Evolutionary conservation across 2,113 vertebrate species (phyloP).

Genomic region (Morone saxatilis): DNA sequence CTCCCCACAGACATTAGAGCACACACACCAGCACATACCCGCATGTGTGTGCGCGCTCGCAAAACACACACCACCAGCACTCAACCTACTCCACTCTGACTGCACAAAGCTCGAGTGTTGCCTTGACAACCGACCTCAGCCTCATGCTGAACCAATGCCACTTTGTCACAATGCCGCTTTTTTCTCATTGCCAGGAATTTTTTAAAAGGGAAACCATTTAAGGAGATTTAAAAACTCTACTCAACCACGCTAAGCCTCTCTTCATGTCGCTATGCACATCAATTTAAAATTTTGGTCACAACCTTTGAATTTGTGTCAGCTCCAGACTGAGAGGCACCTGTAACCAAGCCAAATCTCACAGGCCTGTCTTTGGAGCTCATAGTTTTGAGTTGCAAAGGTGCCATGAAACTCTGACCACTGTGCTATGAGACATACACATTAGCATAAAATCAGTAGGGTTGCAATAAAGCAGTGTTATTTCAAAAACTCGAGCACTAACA

Average conservation of each 20-base stretch:
- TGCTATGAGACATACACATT: not conserved
- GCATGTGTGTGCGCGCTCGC: not conserved
- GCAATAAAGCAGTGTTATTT: constrained; percentile 25
- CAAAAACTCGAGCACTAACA: constrained; percentile 33
- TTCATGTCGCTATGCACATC: constrained; percentile 23
- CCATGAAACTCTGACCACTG: not conserved
- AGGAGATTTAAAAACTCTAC: constrained; percentile 62
- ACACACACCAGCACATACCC: constrained; percentile 56
- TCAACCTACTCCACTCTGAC: constrained; percentile 55
- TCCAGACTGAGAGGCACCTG: constrained; percentile 24
- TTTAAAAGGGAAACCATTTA: constrained; percentile 57
- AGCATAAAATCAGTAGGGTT: not conserved
- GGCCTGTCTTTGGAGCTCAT: constrained; percentile 11
- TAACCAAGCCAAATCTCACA: constrained; percentile 10
- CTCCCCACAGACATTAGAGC: constrained; percentile 59
- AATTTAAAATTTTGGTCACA: constrained; percentile 27
- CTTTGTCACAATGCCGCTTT: constrained; percentile 74
- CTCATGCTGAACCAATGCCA: constrained; percentile 76
- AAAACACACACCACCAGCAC: constrained; percentile 49
- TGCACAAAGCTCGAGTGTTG: constrained; percentile 73
- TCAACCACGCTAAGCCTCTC: constrained; percentile 30
- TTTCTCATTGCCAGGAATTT: constrained; percentile 62
- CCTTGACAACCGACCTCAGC: constrained; percentile 77
- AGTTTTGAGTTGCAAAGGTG: not conserved
- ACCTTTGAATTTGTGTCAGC: constrained; percentile 30